Evolutionary conservation across 2,888 invertebrate species (phyloP).

Genomic region (Scaeva pyrastri): DNA sequence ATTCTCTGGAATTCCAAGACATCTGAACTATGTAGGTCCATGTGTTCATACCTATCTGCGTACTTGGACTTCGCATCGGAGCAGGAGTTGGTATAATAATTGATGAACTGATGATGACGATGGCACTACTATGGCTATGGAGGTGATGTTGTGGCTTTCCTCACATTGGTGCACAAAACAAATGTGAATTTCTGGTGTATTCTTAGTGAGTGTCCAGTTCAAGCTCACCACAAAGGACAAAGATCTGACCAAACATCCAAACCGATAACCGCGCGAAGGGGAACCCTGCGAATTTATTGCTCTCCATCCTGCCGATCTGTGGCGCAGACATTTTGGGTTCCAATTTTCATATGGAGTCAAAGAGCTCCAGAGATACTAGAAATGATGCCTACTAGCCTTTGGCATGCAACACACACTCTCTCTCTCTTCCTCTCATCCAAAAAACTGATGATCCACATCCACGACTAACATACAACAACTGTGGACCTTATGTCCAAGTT

Average conservation of each 20-base stretch:
- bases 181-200: constrained; percentile 56
- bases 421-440: neutral
- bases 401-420: constrained; percentile 44
- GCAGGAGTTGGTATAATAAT: constrained; percentile 46
- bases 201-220: constrained; percentile 31
- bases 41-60: constrained; percentile 13
- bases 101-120: constrained; percentile 70
- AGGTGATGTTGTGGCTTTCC: neutral
- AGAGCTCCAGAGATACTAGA: constrained; percentile 36
- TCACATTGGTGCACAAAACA: neutral
- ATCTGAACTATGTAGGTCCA: constrained; percentile 40
- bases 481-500: constrained; percentile 52
- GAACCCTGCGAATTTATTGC: constrained; percentile 65
- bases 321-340: constrained; percentile 61
- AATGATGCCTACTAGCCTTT: constrained; percentile 51
- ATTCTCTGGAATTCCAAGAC: constrained; percentile 60
- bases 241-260: constrained; percentile 70
- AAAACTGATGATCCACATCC: constrained; percentile 11
- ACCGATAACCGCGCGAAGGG: constrained; percentile 67
- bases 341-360: constrained; percentile 49
- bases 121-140: neutral
- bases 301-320: constrained; percentile 32
- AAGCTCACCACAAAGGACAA: constrained; percentile 28
- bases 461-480: too few species aligned
- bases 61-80: constrained; percentile 43